Evolutionary conservation across 2,888 invertebrate genomes (phyloP).

Genomic region (Euplagia quadripunctaria): DNA sequence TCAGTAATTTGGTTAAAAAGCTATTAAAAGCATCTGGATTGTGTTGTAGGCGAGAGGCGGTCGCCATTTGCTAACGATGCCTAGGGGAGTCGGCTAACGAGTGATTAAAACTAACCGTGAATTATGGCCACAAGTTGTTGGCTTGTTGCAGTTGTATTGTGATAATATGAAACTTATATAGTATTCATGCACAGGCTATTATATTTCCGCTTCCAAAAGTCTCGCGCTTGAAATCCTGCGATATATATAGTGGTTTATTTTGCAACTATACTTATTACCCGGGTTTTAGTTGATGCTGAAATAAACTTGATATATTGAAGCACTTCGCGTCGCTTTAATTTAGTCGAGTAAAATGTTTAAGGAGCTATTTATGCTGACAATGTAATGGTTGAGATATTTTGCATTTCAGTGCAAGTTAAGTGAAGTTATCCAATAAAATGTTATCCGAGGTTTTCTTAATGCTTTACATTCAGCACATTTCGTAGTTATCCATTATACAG

Average conservation of each 20-base stretch:
- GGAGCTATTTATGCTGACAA: not conserved
- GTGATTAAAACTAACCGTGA: constrained; percentile 68
- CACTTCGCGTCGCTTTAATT: constrained; percentile 13
- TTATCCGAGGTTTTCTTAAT: not conserved
- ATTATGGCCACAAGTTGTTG: constrained; percentile 52
- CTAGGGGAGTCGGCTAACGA: constrained; percentile 58
- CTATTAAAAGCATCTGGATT: constrained; percentile 73
- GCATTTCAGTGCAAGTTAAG: not conserved
- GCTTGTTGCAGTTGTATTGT: constrained; percentile 30
- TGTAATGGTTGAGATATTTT: not conserved
- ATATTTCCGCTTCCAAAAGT: constrained; percentile 13
- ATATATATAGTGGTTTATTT: constrained; percentile 18
- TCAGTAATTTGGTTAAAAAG: constrained; percentile 69
- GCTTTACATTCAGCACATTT: too few species aligned
- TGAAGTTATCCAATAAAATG: constrained; percentile 1
- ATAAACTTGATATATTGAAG: constrained; percentile 25
- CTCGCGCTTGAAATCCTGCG: not conserved
- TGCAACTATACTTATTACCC: constrained; percentile 18
- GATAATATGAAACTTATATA: constrained; percentile 13
- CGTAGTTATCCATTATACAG: too few species aligned
- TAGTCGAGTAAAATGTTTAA: constrained; percentile 6
- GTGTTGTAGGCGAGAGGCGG: constrained; percentile 50
- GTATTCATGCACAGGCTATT: not conserved
- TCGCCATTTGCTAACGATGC: constrained; percentile 63
- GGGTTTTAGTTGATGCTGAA: constrained; percentile 20